phyloP scores from a whole-genome alignment of 2,797 vertebrate genomes.

The Borostomias antarcticus region DNA sequence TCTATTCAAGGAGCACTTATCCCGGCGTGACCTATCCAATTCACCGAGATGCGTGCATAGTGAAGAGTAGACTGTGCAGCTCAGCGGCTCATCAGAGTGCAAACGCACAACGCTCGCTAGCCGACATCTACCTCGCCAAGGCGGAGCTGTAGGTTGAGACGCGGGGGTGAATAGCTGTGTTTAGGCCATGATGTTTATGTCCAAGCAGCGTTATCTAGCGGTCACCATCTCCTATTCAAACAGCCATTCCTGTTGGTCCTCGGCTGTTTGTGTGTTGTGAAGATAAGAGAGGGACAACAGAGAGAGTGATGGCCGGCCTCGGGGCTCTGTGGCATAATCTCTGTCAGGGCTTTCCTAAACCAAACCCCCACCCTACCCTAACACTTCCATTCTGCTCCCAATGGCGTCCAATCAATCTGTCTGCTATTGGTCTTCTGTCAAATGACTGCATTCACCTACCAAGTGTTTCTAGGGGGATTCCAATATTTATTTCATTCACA shows the following conservation, averaged over 20 bases:
- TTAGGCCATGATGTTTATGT: no score
- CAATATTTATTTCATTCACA: neutral
- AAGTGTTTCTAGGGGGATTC: neutral
- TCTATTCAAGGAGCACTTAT: no score
- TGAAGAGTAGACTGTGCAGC: no score
- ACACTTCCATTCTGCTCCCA: neutral
- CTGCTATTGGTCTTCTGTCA: neutral
- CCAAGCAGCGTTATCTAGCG: slow-evolving; percentile 7
- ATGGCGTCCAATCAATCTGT: neutral
- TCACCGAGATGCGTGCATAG: no score
- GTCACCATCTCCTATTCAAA: neutral
- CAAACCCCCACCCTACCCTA: no score
- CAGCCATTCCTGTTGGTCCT: no score
- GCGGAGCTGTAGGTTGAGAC: no score
- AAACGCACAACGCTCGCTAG: no score
- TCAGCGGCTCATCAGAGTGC: no score
- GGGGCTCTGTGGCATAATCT: slow-evolving; percentile 1
- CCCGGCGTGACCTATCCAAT: no score
- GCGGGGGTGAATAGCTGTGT: neutral
- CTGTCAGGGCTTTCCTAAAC: neutral
- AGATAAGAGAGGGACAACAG: slow-evolving; percentile 27
- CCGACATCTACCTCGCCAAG: no score
- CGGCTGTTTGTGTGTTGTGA: slow-evolving; percentile 19
- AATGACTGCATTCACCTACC: neutral
- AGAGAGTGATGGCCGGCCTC: neutral